Evolutionary conservation across 2,113 vertebrate genomes (phyloP), one percentile per base, ranked within the genome.

Genomic region (Paramisgurnus dabryanus): DNA sequence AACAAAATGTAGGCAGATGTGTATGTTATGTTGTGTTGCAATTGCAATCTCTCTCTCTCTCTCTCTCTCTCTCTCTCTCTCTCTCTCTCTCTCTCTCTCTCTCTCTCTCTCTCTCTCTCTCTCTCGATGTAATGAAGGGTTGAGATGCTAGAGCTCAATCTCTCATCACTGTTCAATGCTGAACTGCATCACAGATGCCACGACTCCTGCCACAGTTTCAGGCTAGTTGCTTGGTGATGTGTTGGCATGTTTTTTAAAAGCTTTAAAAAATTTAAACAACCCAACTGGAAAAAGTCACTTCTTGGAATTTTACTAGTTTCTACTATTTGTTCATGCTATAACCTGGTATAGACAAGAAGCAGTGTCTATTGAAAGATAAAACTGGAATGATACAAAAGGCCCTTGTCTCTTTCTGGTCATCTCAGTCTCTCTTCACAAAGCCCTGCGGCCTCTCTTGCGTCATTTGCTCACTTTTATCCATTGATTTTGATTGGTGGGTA

Each of bases 151-250:
- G 58, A 49, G 64, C 66, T 80, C 77, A 47, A 22, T 85, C 84
- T 80, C 73, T 85, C 84, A 85, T 53, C 84, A 80, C 84, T 60
- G 79, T 82, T 41, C 66, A 85, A 82, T 85, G 84, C 72, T 78
- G 64, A 18, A 40, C 79, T 66, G n/a, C 58, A 64, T 65, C 73
- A 4, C 73, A 76, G 60, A 76, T 64, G 60, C 73, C 43, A 53
- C 3, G 22, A 53, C 74, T 76, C 63, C 47, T 76, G 61, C 47
- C 74, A 76, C 61, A 76, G 47, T 66, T 47, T 50, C 63, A 55
- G 27, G 45, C 45, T 76, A 39, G 50, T 76, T 64, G 49, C 73
- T 39, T 60, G 12, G 49, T 53, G 17, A 18, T 7, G 55, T 18
- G n/a, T 58, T n/a, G 15, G 55, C 55, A 58, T 58, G n/a, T 58